Evolutionary conservation across 2,113 vertebrate species (phyloP).

Genomic region (Festucalex cinctus): DNA sequence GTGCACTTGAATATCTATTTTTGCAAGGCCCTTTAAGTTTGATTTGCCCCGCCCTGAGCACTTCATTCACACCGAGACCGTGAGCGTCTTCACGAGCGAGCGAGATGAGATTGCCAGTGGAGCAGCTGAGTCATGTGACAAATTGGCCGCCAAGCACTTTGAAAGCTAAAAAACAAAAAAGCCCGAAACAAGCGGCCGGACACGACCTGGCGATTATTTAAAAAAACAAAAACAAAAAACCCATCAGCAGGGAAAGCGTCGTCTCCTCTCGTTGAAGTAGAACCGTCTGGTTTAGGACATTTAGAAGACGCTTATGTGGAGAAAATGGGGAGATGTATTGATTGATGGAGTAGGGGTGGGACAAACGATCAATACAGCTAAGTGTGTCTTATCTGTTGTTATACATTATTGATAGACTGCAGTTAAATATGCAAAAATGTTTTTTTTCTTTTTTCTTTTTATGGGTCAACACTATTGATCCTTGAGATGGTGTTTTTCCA

Average conservation of each 20-base stretch:
- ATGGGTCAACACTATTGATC: not conserved
- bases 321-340: constrained; percentile 34
- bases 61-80: not conserved
- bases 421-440: not conserved
- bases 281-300: constrained; percentile 9
- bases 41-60: not conserved
- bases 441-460: too few relatives aligned
- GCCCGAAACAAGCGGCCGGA: constrained; percentile 7
- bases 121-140: constrained; percentile 19
- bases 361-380: not conserved
- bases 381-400: not conserved
- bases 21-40: not conserved
- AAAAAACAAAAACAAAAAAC: too few relatives aligned
- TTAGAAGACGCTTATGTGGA: constrained; percentile 15
- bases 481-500: not conserved
- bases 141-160: constrained; percentile 17
- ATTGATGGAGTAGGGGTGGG: constrained; percentile 18
- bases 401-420: constrained; percentile 4
- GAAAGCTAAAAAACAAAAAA: constrained; percentile 20
- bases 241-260: constrained; percentile 24
- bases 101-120: not conserved
- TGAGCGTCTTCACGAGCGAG: not conserved
- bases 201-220: constrained; percentile 10
- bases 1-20: not conserved
- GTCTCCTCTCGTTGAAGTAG: constrained; percentile 18